Base-by-base conservation (phyloP, 2,797 vertebrate genomes). In the Alca torda region DNA sequence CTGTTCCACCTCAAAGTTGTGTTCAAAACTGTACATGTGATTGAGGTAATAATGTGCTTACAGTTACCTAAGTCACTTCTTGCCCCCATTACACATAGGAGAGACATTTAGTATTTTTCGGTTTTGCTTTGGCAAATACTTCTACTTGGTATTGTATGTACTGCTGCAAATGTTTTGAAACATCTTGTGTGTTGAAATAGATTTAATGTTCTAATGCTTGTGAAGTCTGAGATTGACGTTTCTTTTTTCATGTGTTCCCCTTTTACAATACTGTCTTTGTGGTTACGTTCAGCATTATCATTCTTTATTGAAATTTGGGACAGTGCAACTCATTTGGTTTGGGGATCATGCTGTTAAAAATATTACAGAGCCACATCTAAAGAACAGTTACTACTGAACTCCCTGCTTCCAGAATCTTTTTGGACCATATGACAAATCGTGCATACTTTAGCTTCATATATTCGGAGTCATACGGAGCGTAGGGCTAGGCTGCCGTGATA, bases 331-430 rank as follows among this genome's bases (percentile, higher is more conserved):
- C 41, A 30, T 61, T 84, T 85, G 56, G 16, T 70, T 89, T 89
- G 50, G 64, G 37, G 30, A 59, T 93, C 84, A 50, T 70, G 86
- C 89, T 95, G 90, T 90, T 93, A 92, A 84, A 87, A 92, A 37
- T 96, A 87, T 87, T 87, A 51, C 70, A 70, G 56, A 87, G 43
- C 86, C 81, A 89, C 84, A 85, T 90, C 77, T 94, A 33, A 94
- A 81, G 78, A 91, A 16, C 17, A 77, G 35, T 87, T 69, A 75
- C 23, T 50, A 35, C 41, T 81, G 54, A 85, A 59, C 70, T 92
- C 53, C 30, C 6, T 73, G 68, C 63, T 69, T 89, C 61, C 19
- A 54, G 35, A 59, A 33, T 76, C 1, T 1, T 43, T 91, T 91
- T 87, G 82, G 53, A 51, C 60, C 45, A 16, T 64, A 11, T 75